A percentile compares a stretch with the other conserved stretches of the same genome.
Evolutionary conservation across 2,888 invertebrate species (phyloP).

Genomic region (Acrobasis consociella): DNA sequence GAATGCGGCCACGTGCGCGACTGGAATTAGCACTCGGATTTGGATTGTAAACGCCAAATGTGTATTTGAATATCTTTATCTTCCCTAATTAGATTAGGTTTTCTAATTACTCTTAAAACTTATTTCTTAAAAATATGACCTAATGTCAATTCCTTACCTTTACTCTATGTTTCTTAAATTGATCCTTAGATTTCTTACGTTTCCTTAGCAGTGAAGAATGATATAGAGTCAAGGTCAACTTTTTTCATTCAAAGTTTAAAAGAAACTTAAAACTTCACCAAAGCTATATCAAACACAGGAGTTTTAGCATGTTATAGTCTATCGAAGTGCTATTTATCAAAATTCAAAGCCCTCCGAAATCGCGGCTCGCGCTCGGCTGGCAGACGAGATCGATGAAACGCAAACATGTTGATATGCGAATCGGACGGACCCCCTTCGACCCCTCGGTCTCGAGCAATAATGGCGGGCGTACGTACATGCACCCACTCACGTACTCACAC

Average conservation of each 20-base stretch:
- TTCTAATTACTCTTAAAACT: too few species aligned
- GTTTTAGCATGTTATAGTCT: neutral
- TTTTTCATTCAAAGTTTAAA: neutral
- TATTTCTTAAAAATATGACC: too few species aligned
- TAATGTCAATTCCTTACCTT: too few species aligned
- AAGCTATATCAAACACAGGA: neutral
- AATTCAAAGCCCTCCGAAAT: conserved; percentile 21
- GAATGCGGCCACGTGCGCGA: conserved; percentile 2
- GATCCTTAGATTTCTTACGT: too few species aligned
- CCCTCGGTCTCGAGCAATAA: conserved; percentile 72
- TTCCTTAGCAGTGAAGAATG: too few species aligned
- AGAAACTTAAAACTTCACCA: neutral
- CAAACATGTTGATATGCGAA: conserved; percentile 78
- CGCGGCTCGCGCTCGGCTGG: conserved; percentile 30
- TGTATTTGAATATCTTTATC: too few species aligned
- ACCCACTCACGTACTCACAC: conserved; percentile 56
- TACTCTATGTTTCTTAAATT: too few species aligned
- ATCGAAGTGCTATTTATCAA: neutral
- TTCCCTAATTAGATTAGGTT: too few species aligned
- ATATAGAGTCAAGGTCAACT: neutral
- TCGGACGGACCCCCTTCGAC: conserved; percentile 65
- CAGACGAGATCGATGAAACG: conserved; percentile 71
- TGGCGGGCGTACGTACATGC: conserved; percentile 60
- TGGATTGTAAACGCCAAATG: neutral
- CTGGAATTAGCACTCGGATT: neutral